Evolutionary conservation across 2,888 invertebrate species (phyloP).

Genomic region (Lasioglossum lativentre): DNA sequence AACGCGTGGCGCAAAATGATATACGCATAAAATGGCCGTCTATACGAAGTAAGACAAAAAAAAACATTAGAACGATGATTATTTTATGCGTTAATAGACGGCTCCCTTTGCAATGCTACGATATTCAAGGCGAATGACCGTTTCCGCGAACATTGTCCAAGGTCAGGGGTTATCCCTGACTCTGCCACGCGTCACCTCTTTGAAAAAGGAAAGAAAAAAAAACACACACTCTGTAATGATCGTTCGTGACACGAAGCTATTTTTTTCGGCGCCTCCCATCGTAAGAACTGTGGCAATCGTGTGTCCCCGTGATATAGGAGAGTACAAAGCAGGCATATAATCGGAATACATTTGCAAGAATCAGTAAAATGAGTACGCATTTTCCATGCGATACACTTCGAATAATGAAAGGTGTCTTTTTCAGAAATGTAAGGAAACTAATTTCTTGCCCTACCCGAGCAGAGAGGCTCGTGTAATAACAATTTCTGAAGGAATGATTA

Average conservation of each 20-base stretch:
- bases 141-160: conserved; percentile 57
- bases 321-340: conserved; percentile 52
- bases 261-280: conserved; percentile 65
- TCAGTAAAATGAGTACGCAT: conserved; percentile 39
- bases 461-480: neutral
- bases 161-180: conserved; percentile 74
- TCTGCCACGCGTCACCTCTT: conserved; percentile 56
- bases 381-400: conserved; percentile 29
- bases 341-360: conserved; percentile 52
- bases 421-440: conserved; percentile 10
- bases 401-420: conserved; percentile 42
- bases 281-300: conserved; percentile 41
- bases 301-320: conserved; percentile 23
- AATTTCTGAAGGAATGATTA: conserved; percentile 25
- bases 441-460: conserved; percentile 19
- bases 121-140: conserved; percentile 58
- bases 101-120: conserved; percentile 21
- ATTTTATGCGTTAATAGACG: conserved; percentile 49
- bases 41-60: neutral
- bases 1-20: neutral
- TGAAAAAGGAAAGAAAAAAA: conserved; percentile 38
- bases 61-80: conserved; percentile 22
- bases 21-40: neutral
- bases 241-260: conserved; percentile 73
- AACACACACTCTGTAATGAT: conserved; percentile 67